phyloP scores from a whole-genome alignment of 2,797 vertebrate genomes.

The Adelosebastes latens region DNA sequence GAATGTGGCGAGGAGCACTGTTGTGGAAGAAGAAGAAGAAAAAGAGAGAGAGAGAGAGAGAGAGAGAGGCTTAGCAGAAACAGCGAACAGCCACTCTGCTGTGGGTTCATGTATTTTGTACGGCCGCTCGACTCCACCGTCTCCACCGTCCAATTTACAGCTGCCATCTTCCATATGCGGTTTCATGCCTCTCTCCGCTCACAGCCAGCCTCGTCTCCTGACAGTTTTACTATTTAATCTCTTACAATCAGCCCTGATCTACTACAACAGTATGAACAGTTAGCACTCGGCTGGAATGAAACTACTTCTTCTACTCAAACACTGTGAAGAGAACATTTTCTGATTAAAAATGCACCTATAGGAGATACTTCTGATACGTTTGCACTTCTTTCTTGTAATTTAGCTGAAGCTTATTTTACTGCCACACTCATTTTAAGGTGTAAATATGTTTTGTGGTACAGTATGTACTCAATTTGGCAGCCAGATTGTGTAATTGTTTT shows the following conservation, averaged over 20 bases:
- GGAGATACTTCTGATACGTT: not conserved
- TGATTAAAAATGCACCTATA: constrained; percentile 5
- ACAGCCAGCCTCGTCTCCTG: constrained; percentile 54
- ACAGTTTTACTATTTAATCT: constrained; percentile 74
- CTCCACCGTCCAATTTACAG: constrained; percentile 71
- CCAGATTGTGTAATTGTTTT: too few relatives aligned
- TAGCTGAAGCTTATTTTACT: not conserved
- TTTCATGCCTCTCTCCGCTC: constrained; percentile 65
- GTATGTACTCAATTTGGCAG: not conserved
- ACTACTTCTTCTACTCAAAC: constrained; percentile 11
- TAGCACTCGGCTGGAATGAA: constrained; percentile 23
- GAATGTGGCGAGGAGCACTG: constrained; percentile 18
- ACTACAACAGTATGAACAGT: constrained; percentile 15
- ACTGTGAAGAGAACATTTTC: not conserved
- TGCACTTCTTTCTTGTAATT: not conserved
- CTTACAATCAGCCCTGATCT: constrained; percentile 48
- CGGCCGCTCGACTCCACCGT: constrained; percentile 44
- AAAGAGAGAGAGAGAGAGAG: not conserved
- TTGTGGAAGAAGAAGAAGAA: not conserved
- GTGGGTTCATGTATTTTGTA: constrained; percentile 78
- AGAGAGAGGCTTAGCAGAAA: not conserved
- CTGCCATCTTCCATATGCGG: constrained; percentile 71
- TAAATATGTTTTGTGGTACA: too few relatives aligned
- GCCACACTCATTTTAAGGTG: not conserved
- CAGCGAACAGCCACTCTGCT: constrained; percentile 14